Base-by-base conservation (phyloP, 2,888 invertebrate genomes). In the Drosophila pegasa region DNA sequence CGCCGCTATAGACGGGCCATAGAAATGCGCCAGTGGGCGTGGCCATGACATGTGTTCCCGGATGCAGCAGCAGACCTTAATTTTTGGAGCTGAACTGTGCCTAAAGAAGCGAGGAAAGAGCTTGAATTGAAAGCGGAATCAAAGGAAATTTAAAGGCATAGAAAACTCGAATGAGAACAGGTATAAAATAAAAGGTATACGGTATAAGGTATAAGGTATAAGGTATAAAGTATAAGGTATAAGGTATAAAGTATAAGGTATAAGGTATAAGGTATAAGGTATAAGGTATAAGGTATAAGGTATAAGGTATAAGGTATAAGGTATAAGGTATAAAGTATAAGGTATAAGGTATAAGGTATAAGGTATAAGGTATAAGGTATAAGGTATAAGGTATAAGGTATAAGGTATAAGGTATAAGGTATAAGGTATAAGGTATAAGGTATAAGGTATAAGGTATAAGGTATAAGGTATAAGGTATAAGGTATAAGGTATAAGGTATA, bases 51-150 rank as follows among this genome's bases (percentile, higher is more conserved):
- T 50, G 25, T 51, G 33, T 35, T 40, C 31, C 31, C 22, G 45
- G 22, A 43, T 33, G 38, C 22, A 41, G 65, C 43, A 54, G 33
- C 43, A 48, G n/a, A 56, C 38, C 54, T 43, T 56, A 29, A 31
- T 47, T 18, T 43, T 8, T 5, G 31, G 27, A 51, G 47, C 31
- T 55, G n/a, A 51, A 14, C 31, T 54, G 16, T 18, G 12, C 8
- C 18, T 27, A 27, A 14, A 14, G 16, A 27, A 12, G 16, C 27
- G 18, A 8, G 25, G 8, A 31, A 9, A 35, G 1, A 6, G n/a
- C 16, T 16, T 48, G 12, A 48, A 48, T 14, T 7, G 31, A 48
- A 48, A 7, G 8, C 47, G 2, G 47, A 7, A 3, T n/a, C 9
- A 41, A n/a, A 41, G 22, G 18, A 22, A 41, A 41, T 41, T 8